Base-by-base conservation (phyloP, 2,113 vertebrate species). In the Rattus rattus region DNA sequence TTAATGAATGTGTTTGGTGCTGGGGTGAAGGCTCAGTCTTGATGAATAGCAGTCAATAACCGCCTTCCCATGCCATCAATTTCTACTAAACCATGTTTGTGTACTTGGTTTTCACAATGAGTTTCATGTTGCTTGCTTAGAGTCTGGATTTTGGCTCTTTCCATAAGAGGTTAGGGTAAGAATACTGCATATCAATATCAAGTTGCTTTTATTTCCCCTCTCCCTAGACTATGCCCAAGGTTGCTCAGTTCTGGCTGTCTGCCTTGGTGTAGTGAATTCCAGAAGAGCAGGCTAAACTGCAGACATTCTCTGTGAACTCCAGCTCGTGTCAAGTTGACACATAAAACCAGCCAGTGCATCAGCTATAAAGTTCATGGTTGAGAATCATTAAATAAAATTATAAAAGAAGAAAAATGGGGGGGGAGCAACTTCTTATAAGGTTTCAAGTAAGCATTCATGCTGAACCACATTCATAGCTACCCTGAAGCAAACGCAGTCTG, bases 71-170 rank as follows among this genome's bases (percentile, higher is more conserved):
- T 72, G 76, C 52, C 36, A 56, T 90, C 8, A 65, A 93, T 97
- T 94, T 92, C 94, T 28, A 77, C 10, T 85, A 24, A 61, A 56
- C 14, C 39, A 79, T 90, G 16, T 69, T 19, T 73, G 1, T 56
- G 7, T 93, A 26, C n/a, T 91, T 10, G 36, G 77, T 96, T 92
- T 93, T 91, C n/a, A 52, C 13, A 80, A 20, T 69, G 39, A 83
- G 12, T 93, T 87, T 93, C 28, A 47, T 56, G 20, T 69, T 67
- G 39, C 3, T 92, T 90, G 49, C 70, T 84, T 92, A 61, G 67
- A 52, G 19, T 80, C 80, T 92, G 3, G 54, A 92, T 70, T 88
- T 89, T 88, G 30, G 13, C 83, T 65, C 10, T 69, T n/a, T 92
- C 84, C 47, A 69, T 30, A 80, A 76, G 61, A 47, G 61, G 26